A percentile compares a stretch with the other conserved stretches of the same genome.
Evolutionary conservation across 2,113 vertebrate species (phyloP).

Genomic region (Glaucomys volans): DNA sequence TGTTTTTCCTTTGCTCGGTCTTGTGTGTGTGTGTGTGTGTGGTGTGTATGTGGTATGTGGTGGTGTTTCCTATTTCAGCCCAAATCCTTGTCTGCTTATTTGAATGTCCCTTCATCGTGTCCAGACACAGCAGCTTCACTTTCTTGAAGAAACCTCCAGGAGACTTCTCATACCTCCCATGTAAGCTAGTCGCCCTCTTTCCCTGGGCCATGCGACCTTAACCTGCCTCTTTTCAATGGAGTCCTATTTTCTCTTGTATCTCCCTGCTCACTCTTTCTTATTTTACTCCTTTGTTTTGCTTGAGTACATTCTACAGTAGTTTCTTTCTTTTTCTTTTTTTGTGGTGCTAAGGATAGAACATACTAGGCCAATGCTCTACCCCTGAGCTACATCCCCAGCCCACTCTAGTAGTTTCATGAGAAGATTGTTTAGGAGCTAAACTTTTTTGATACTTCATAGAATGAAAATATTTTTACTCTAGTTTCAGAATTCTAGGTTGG

Average conservation of each 20-base stretch:
- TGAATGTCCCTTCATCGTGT: too few relatives aligned
- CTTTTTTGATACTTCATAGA: neutral
- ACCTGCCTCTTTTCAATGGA: neutral
- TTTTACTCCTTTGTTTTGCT: neutral
- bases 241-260: too few relatives aligned
- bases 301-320: too few relatives aligned
- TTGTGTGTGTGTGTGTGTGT: too few relatives aligned
- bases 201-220: too few relatives aligned
- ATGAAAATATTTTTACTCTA: neutral
- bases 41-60: too few relatives aligned
- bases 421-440: neutral
- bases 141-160: neutral
- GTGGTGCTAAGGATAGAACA: neutral
- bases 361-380: neutral
- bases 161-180: neutral
- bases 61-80: neutral
- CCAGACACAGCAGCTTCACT: neutral
- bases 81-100: neutral
- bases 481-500: conserved; percentile 17
- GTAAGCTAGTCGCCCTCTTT: too few relatives aligned
- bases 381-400: neutral
- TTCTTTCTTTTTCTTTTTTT: too few relatives aligned
- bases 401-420: neutral
- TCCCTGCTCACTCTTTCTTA: too few relatives aligned
- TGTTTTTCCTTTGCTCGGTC: neutral